Base-by-base conservation (phyloP, 1,140 invertebrate species). In the Propsilocerus akamusi region DNA sequence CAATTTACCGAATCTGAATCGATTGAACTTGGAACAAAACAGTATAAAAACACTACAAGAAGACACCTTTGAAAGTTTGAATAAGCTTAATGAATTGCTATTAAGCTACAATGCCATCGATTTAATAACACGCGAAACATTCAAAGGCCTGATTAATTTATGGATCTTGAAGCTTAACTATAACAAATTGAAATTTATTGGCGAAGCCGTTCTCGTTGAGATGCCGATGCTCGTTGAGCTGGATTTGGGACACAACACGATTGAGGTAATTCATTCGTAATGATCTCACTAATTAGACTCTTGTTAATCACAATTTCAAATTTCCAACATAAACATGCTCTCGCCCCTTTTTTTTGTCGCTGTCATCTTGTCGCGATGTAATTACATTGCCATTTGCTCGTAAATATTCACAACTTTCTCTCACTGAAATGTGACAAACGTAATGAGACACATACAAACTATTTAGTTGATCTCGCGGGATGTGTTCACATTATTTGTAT, bases 21-120 rank as follows among this genome's bases (percentile, higher is more conserved):
- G 74, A 46, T 65, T 88, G 12, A 72, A 70, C 52, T 63, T 87
- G 26, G 77, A 77, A 48, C 69, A 72, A 17, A 87, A 87, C 61
- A 81, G 82, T 57, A 77, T 87, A 46, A 74, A 74, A n/a, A 68
- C 72, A 8, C 65, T 87, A 41, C 78, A 78, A 53, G 80, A 85
- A 49, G 71, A 73, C 10, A 78, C 82, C 0, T 85, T 86, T 59
- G 71, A 71, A 47, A 72, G 81, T 51, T 67, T 84, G 54, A 67
- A 66, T 3, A 68, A 72, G 26, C 64, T 86, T 4, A 68, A 76
- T 14, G 78, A 81, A 54, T 66, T 87, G 34, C 77, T 81, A 50
- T 64, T 87, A 52, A 76, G 74, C 50, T 70, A 72, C 51, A 87
- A 87, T 63, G 74, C 76, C 53, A 75, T 87, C 49, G 71, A 72